A percentile compares a stretch with the other conserved stretches of the same genome.
Conservation (phyloP, 1,140 invertebrate genomes). For the Cecropterus lyciades region DNA sequence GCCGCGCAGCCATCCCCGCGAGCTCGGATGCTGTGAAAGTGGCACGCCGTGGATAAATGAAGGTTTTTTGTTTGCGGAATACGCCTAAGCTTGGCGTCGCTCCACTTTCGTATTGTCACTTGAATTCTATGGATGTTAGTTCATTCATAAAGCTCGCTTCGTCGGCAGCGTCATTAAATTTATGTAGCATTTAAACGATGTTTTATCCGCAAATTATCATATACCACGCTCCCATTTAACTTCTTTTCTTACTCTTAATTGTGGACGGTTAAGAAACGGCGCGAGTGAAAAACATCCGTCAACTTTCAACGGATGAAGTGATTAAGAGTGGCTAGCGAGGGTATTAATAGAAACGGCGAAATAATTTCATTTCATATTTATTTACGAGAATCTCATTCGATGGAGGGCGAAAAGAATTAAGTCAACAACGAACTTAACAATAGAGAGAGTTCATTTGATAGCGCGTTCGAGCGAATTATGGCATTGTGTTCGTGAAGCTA, state of each 20-base stretch:
- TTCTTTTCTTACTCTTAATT: conserved; percentile 36
- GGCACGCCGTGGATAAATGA: conserved; percentile 82
- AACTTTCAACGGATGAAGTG: conserved; percentile 36
- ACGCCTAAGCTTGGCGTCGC: conserved; percentile 74
- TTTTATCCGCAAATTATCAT: conserved; percentile 51
- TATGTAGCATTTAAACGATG: conserved; percentile 52
- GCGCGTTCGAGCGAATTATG: conserved; percentile 40
- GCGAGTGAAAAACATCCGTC: conserved; percentile 25
- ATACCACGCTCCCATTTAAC: conserved; percentile 37
- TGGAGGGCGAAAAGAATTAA: conserved; percentile 72
- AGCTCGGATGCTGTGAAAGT: conserved; percentile 82
- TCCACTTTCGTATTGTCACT: conserved; percentile 78
- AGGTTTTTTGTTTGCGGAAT: conserved; percentile 79
- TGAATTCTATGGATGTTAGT: conserved; percentile 78
- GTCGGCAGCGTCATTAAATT: conserved; percentile 65
- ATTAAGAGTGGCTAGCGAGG: conserved; percentile 44
- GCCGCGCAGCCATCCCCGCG: conserved; percentile 68
- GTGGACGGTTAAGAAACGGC: conserved; percentile 25
- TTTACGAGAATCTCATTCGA: conserved; percentile 69
- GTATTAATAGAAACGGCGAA: conserved; percentile 47
- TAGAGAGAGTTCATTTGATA: conserved; percentile 57
- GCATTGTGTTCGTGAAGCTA: conserved; percentile 44
- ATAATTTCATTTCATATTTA: conserved; percentile 70
- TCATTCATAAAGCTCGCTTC: conserved; percentile 59
- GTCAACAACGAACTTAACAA: conserved; percentile 77